A percentile compares a stretch with the other conserved stretches of the same genome.
phyloP scores from a whole-genome alignment of 2,113 vertebrate species.

The Odontophorus gujanensis region DNA sequence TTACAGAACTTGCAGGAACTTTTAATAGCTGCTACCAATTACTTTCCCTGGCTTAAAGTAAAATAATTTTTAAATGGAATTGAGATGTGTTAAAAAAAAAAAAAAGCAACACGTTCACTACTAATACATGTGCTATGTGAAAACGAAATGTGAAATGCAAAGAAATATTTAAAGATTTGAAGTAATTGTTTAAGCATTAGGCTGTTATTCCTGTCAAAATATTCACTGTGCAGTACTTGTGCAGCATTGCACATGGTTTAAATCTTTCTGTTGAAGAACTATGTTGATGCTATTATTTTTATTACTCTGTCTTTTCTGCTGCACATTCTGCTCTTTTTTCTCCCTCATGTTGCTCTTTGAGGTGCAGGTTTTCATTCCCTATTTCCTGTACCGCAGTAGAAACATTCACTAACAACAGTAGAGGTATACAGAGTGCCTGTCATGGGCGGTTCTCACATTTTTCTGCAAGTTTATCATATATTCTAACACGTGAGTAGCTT shows the following conservation, averaged over 20 bases:
- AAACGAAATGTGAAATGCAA: not conserved
- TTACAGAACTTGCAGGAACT: conserved; percentile 72
- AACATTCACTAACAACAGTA: not conserved
- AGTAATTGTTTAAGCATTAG: not conserved
- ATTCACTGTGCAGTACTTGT: not conserved
- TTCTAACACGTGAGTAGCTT: not conserved
- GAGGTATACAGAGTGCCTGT: not conserved
- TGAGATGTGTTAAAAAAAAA: conserved; percentile 41
- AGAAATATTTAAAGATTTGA: conserved; percentile 19
- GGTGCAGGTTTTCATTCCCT: not conserved
- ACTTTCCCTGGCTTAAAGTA: conserved; percentile 67
- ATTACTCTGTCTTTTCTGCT: not conserved
- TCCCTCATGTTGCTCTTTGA: not conserved
- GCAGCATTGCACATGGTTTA: not conserved
- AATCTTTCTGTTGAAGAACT: not conserved
- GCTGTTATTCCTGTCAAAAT: not conserved
- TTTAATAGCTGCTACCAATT: conserved; percentile 68
- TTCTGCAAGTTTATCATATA: not conserved
- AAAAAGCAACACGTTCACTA: conserved; percentile 32
- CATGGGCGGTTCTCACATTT: not conserved
- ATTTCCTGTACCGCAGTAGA: not conserved
- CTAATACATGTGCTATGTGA: not conserved
- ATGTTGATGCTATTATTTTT: not conserved
- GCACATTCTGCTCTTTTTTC: not conserved
- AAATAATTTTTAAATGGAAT: conserved; percentile 65